Evolutionary conservation across 2,797 vertebrate species (phyloP).

Genomic region (Pempheris klunzingeri): DNA sequence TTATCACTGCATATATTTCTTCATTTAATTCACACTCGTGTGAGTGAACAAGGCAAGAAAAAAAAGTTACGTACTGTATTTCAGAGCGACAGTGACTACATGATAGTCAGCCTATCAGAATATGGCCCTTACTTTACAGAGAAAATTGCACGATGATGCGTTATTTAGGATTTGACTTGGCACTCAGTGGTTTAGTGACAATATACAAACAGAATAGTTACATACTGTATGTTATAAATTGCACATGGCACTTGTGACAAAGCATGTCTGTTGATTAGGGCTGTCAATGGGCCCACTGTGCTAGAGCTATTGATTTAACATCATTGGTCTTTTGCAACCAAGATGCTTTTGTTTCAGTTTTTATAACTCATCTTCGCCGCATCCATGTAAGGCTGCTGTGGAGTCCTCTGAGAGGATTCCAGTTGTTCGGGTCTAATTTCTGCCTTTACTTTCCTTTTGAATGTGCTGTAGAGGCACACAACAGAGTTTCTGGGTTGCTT

Average conservation of each 20-base stretch:
- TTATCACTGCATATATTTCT: too few species aligned
- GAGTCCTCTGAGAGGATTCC: conserved; percentile 7
- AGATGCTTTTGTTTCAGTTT: too few species aligned
- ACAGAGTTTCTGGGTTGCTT: conserved; percentile 3
- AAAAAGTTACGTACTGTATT: too few species aligned
- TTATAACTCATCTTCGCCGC: neutral
- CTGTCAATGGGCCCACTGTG: neutral
- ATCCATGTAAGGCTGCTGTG: neutral
- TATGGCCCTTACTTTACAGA: neutral
- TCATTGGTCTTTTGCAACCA: neutral
- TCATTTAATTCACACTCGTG: too few species aligned
- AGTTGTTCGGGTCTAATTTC: conserved; percentile 8
- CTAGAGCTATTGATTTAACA: neutral
- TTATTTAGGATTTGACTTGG: conserved; percentile 4
- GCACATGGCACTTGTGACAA: neutral
- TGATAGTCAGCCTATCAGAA: neutral
- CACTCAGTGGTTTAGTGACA: neutral
- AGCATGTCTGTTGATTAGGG: neutral
- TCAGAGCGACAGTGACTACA: neutral
- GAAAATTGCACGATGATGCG: neutral
- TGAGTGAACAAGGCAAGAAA: too few species aligned
- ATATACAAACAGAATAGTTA: neutral
- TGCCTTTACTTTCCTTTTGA: conserved; percentile 9
- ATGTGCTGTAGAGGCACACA: conserved; percentile 15
- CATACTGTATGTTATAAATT: neutral